Conservation (phyloP, 2,113 vertebrate genomes). For the Oreochromis aureus region DNA sequence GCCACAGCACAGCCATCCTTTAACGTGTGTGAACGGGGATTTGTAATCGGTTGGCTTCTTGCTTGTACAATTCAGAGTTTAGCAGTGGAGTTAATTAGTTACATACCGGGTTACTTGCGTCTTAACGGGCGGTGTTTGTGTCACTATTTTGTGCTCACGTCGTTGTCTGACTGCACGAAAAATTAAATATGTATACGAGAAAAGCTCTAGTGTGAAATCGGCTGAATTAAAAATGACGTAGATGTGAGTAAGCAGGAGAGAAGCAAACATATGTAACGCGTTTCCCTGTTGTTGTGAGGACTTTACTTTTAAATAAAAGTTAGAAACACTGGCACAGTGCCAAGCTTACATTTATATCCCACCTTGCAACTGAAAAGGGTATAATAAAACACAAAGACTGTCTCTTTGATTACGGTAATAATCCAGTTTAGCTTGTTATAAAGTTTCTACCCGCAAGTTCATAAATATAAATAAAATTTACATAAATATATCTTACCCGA, state of each 20-base stretch:
- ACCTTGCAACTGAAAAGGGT: not conserved
- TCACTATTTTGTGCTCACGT: too few relatives aligned
- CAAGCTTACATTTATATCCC: not conserved
- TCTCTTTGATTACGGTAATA: not conserved
- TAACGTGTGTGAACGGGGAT: not conserved
- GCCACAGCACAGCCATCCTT: not conserved
- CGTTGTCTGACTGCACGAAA: not conserved
- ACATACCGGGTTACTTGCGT: too few relatives aligned
- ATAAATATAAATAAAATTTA: not conserved
- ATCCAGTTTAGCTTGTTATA: not conserved
- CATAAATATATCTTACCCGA: slow-evolving; percentile 31
- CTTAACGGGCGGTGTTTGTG: too few relatives aligned
- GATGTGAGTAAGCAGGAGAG: not conserved
- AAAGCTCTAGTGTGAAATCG: too few relatives aligned
- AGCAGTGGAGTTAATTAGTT: too few relatives aligned
- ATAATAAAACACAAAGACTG: not conserved
- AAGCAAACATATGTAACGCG: not conserved
- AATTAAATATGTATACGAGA: not conserved
- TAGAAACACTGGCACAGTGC: not conserved
- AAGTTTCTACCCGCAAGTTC: not conserved
- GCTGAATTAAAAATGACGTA: not conserved
- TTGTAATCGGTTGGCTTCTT: not conserved
- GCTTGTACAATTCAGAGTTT: too few relatives aligned
- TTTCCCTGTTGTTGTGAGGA: not conserved
- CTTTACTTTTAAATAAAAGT: not conserved